phyloP scores from a whole-genome alignment of 2,113 vertebrate species.

The Xerus inauris region DNA sequence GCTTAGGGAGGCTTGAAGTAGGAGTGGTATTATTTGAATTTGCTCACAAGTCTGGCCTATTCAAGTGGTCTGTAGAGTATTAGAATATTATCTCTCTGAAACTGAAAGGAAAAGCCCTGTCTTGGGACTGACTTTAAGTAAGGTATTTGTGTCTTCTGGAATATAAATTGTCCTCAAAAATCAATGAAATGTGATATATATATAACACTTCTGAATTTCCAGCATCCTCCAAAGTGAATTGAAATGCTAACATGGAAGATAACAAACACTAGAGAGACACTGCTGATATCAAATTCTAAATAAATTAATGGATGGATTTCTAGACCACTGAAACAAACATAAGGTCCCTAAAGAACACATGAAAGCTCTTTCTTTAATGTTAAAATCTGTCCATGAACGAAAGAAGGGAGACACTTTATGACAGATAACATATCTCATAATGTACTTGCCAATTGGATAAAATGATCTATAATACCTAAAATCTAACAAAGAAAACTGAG shows the following conservation, averaged over 20 bases:
- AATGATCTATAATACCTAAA: constrained; percentile 68
- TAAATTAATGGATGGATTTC: constrained; percentile 45
- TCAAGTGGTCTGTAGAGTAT: constrained; percentile 18
- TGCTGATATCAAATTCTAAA: constrained; percentile 39
- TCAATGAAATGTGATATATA: constrained; percentile 54
- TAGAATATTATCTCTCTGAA: constrained; percentile 55
- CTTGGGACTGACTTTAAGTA: constrained; percentile 38
- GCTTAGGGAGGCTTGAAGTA: neutral
- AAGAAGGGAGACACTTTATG: neutral
- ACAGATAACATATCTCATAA: constrained; percentile 51
- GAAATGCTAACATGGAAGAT: constrained; percentile 76
- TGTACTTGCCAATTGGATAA: constrained; percentile 59
- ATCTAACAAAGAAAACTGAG: constrained; percentile 74
- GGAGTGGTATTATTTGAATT: neutral
- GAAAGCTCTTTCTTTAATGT: constrained; percentile 80
- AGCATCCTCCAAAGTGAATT: constrained; percentile 43
- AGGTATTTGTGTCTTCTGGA: constrained; percentile 62
- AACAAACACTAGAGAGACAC: constrained; percentile 70
- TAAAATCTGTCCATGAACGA: neutral
- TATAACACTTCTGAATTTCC: constrained; percentile 50
- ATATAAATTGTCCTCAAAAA: constrained; percentile 67
- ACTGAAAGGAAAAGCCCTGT: constrained; percentile 61
- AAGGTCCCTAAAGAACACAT: constrained; percentile 71
- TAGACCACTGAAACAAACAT: constrained; percentile 66
- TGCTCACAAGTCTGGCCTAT: constrained; percentile 11